Conservation (phyloP, 1,140 invertebrate species). For the Hyphantria cunea region DNA sequence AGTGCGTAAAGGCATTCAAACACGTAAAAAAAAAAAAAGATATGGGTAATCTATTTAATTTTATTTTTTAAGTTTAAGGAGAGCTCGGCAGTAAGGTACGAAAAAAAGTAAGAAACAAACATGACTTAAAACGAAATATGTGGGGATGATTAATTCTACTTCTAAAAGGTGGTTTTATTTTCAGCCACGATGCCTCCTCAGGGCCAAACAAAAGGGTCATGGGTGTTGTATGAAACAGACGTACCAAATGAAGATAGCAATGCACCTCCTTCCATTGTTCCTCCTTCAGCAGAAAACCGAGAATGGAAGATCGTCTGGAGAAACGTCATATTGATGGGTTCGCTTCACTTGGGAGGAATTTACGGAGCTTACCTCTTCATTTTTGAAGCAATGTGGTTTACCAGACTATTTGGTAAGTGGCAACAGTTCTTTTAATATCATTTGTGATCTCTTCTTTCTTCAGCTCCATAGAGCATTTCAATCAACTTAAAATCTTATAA, state of each 20-base stretch:
- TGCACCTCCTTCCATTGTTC: constrained; percentile 34
- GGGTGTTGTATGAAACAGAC: constrained; percentile 59
- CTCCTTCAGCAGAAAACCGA: constrained; percentile 67
- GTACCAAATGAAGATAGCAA: constrained; percentile 40
- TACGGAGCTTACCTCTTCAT: constrained; percentile 88
- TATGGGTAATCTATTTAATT: too few species aligned
- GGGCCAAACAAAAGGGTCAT: constrained; percentile 51
- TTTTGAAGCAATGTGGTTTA: constrained; percentile 85
- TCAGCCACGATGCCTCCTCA: constrained; percentile 65
- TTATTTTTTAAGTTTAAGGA: too few species aligned
- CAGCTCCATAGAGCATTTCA: not conserved
- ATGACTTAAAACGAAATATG: too few species aligned
- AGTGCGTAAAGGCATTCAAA: too few species aligned
- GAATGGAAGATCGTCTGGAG: constrained; percentile 88
- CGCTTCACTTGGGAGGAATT: constrained; percentile 87
- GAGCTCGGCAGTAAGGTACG: too few species aligned
- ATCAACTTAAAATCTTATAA: not conserved
- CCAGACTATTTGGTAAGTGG: constrained; percentile 85
- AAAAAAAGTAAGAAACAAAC: too few species aligned
- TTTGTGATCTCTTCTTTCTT: not conserved
- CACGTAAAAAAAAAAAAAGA: too few species aligned
- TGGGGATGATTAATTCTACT: too few species aligned
- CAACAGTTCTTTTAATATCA: not conserved
- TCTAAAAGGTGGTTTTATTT: too few species aligned
- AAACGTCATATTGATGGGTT: constrained; percentile 88